Evolutionary conservation across 2,888 invertebrate genomes (phyloP).

Genomic region (Fissipunctia ypsillon): DNA sequence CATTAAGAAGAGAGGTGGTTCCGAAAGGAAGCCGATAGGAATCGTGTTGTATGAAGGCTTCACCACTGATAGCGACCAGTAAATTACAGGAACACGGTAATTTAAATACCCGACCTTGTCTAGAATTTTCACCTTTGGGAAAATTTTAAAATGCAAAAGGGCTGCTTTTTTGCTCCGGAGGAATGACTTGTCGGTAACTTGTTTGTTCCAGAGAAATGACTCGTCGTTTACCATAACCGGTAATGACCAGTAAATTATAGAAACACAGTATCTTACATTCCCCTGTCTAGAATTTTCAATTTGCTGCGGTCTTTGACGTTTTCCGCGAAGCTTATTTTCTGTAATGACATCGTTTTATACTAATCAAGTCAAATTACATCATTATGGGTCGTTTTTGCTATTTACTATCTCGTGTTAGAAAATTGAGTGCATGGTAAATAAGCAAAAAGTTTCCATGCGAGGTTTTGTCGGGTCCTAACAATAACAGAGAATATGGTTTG

Average conservation of each 20-base stretch:
- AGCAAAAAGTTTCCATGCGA: slow-evolving; percentile 44
- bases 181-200: neutral
- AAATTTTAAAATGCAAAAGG: too few relatives aligned
- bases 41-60: too few relatives aligned
- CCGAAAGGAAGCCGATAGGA: too few relatives aligned
- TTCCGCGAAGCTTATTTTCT: slow-evolving; percentile 31
- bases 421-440: slow-evolving; percentile 22
- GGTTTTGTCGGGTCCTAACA: neutral
- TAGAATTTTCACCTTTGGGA: slow-evolving; percentile 15
- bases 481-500: too few relatives aligned
- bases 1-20: too few relatives aligned
- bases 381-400: slow-evolving; percentile 19
- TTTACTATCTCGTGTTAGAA: slow-evolving; percentile 10
- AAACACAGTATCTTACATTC: slow-evolving; percentile 2
- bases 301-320: slow-evolving; percentile 33
- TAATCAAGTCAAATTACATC: slow-evolving; percentile 30
- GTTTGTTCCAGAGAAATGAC: neutral
- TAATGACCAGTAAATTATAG: slow-evolving; percentile 1
- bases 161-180: neutral
- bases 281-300: slow-evolving; percentile 41
- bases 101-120: neutral
- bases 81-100: slow-evolving; percentile 9
- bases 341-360: slow-evolving; percentile 41
- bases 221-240: neutral
- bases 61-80: neutral